phyloP scores from a whole-genome alignment of 2,888 invertebrate species.

The Camptogramma bilineatum region DNA sequence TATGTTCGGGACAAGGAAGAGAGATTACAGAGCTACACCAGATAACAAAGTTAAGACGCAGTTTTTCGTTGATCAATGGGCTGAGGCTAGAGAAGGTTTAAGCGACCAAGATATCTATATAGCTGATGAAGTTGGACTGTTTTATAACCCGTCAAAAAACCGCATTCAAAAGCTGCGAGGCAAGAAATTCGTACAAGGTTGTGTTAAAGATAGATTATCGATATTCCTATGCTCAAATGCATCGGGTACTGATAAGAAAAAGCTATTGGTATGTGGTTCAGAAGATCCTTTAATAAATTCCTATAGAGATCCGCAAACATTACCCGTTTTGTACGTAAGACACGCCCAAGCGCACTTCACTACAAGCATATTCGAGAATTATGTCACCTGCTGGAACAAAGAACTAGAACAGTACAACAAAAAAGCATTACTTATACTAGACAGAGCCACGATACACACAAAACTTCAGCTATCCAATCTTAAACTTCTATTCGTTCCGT shows the following conservation, averaged over 20 bases:
- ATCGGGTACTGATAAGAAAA: slow-evolving; percentile 57
- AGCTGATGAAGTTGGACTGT: slow-evolving; percentile 60
- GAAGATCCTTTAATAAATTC: slow-evolving; percentile 59
- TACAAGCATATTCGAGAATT: slow-evolving; percentile 60
- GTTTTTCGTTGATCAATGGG: slow-evolving; percentile 63
- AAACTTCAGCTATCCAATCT: slow-evolving; percentile 58
- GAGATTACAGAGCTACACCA: slow-evolving; percentile 46
- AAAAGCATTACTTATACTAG: slow-evolving; percentile 54
- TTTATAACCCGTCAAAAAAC: slow-evolving; percentile 60
- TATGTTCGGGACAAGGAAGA: slow-evolving; percentile 37
- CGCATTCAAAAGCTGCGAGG: slow-evolving; percentile 57
- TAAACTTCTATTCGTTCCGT: slow-evolving; percentile 60
- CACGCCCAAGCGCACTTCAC: slow-evolving; percentile 60
- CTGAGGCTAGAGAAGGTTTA: slow-evolving; percentile 53
- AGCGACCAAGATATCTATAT: slow-evolving; percentile 59
- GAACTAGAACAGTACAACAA: slow-evolving; percentile 50
- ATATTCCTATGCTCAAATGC: slow-evolving; percentile 60
- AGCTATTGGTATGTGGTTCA: slow-evolving; percentile 57
- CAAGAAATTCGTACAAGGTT: slow-evolving; percentile 60
- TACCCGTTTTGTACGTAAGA: slow-evolving; percentile 59
- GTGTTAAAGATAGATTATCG: slow-evolving; percentile 55
- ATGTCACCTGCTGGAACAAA: slow-evolving; percentile 58
- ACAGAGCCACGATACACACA: slow-evolving; percentile 60
- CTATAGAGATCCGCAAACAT: slow-evolving; percentile 51
- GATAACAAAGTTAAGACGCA: slow-evolving; percentile 61